Percentiles rank a stretch among this genome's conserved stretches.
Evolutionary conservation across 2,113 vertebrate genomes (phyloP).

Genomic region (Thunnus thynnus): DNA sequence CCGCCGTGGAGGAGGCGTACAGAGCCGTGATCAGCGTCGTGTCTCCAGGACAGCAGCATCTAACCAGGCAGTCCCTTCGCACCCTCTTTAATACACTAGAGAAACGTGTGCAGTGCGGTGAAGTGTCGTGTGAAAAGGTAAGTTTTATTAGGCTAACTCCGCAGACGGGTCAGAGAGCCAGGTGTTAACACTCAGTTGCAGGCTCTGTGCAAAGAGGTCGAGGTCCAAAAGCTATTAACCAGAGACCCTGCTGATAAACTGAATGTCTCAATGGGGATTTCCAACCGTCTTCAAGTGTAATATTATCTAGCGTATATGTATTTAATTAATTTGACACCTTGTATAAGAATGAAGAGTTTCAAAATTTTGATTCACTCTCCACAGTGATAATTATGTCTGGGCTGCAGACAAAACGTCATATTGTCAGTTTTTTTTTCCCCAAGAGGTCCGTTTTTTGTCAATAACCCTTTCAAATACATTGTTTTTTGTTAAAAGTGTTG

Average conservation of each 20-base stretch:
- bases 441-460: too few relatives aligned
- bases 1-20: slow-evolving; percentile 65
- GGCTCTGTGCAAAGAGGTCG: slow-evolving; percentile 59
- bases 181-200: not conserved
- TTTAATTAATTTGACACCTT: too few relatives aligned
- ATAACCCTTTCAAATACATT: too few relatives aligned
- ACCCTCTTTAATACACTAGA: slow-evolving; percentile 80
- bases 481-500: too few relatives aligned
- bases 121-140: slow-evolving; percentile 88
- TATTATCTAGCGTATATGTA: too few relatives aligned
- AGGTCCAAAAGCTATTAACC: slow-evolving; percentile 73
- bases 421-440: too few relatives aligned
- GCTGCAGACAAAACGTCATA: too few relatives aligned
- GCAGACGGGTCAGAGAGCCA: slow-evolving; percentile 22
- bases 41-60: slow-evolving; percentile 71
- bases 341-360: too few relatives aligned
- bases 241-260: not conserved
- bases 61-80: slow-evolving; percentile 71
- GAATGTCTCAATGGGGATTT: not conserved
- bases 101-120: slow-evolving; percentile 86
- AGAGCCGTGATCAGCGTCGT: slow-evolving; percentile 61
- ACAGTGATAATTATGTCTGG: too few relatives aligned
- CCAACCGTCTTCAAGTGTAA: not conserved
- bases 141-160: slow-evolving; percentile 68
- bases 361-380: too few relatives aligned